Base-by-base conservation (phyloP, 2,888 invertebrate species). In the Keiferia lycopersicella region DNA sequence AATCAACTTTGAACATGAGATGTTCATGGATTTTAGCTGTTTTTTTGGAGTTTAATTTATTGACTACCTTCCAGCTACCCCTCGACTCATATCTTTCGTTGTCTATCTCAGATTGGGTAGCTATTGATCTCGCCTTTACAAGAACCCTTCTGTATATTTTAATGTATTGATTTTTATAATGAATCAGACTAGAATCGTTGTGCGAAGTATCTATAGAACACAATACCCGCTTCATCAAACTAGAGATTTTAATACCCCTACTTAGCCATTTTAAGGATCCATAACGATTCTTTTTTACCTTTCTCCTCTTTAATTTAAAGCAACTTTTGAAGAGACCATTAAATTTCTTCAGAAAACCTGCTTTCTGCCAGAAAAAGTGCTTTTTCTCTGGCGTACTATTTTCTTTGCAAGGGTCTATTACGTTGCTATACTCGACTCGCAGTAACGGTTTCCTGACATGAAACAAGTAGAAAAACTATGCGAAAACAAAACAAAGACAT, bases 341-440 rank as follows among this genome's bases (percentile, higher is more conserved):
- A 6, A 6, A 26, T 6, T 26, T 4, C 34, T 34, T 4, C 8
- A 8, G 10, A 4, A 34, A 26, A 26, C 26, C 1, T 1, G 6
- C 26, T 4, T 6, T 26, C 3, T 2, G 26, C 6, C 26, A 6
- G 2, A 26, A 26, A 26, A 4, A 26, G 3, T 4, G 3, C 51
- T 1, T 18, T 51, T 51, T 20, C 50, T 51, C 20, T 22, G 22
- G 51, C 51, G 11, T 12, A 7, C 12, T 22, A 22, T 51, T 22
- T 12, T 20, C 51, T 22, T 8, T 51, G 51, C 20, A 20, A 20
- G 51, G 20, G 20, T 51, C n/a, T n/a, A 51, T 51, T 51, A 22
- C 12, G 51, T 51, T 51, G 20, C 51, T 20, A 51, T 26, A 14
- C 51, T 53, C 51, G 51, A 11, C 51, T 53, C 51, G 22, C 51